Conservation (phyloP, 2,113 vertebrate species). For the Labrus mixtus region DNA sequence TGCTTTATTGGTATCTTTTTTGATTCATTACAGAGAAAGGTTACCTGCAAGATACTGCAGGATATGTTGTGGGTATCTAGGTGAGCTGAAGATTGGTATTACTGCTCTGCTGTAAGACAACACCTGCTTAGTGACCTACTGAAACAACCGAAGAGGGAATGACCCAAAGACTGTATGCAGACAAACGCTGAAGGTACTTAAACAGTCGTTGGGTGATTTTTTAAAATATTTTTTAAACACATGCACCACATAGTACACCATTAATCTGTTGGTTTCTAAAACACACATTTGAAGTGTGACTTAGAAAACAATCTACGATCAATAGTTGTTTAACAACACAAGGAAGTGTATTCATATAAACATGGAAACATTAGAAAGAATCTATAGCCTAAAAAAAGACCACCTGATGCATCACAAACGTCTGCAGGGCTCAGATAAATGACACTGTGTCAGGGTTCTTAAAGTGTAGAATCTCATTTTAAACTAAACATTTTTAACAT, state of each 20-base stretch:
- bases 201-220: not conserved
- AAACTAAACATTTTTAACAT: not conserved
- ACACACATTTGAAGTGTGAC: no score
- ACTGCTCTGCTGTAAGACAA: constrained; percentile 19
- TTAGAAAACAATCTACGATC: no score
- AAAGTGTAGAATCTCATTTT: not conserved
- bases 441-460: not conserved
- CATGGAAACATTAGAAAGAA: no score
- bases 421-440: no score
- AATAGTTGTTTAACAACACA: no score
- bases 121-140: constrained; percentile 41
- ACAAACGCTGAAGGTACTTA: not conserved
- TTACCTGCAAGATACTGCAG: not conserved
- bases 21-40: not conserved
- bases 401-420: no score
- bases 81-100: not conserved
- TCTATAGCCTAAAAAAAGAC: no score
- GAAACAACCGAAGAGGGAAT: constrained; percentile 25
- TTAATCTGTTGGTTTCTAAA: no score
- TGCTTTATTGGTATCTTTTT: not conserved
- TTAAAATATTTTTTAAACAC: no score
- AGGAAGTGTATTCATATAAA: no score
- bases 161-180: constrained; percentile 8
- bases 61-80: not conserved
- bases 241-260: no score